Conservation (phyloP, 2,888 invertebrate species). For the Pherbina coryleti region DNA sequence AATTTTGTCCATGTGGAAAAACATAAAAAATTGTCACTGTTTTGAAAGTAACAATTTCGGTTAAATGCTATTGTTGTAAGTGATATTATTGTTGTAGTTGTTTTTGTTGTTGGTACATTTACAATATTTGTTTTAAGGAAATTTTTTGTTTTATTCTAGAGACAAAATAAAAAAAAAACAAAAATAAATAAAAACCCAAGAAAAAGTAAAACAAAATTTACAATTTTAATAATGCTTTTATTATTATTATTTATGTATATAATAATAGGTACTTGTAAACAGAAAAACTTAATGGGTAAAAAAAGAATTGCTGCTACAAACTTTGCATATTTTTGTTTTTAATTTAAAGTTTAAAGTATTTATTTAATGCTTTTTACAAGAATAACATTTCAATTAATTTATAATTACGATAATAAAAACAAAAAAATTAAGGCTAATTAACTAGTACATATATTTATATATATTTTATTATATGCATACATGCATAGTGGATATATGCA, state of each 20-base stretch:
- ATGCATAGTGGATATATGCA: neutral
- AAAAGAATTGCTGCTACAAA: conserved; percentile 5
- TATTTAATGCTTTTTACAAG: conserved; percentile 16
- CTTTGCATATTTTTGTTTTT: neutral
- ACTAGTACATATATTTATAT: neutral
- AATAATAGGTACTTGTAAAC: neutral
- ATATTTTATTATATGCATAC: neutral
- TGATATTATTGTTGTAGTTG: neutral
- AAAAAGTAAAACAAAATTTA: neutral
- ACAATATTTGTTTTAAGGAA: neutral
- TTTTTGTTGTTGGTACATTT: neutral
- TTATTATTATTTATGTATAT: neutral
- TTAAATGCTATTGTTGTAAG: no score
- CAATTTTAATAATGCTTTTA: neutral
- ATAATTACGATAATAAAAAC: conserved; percentile 22
- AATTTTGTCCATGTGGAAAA: conserved; percentile 39
- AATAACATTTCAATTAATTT: conserved; percentile 28
- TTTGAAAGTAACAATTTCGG: no score
- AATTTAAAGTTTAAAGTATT: conserved; percentile 23
- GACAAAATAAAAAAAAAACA: neutral
- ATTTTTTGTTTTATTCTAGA: neutral
- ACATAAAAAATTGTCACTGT: neutral
- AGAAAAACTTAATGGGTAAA: neutral
- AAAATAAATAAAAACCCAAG: neutral
- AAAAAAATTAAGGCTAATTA: conserved; percentile 29